Evolutionary conservation across 2,113 vertebrate species (phyloP).

Genomic region (Dolichotis patagonum): DNA sequence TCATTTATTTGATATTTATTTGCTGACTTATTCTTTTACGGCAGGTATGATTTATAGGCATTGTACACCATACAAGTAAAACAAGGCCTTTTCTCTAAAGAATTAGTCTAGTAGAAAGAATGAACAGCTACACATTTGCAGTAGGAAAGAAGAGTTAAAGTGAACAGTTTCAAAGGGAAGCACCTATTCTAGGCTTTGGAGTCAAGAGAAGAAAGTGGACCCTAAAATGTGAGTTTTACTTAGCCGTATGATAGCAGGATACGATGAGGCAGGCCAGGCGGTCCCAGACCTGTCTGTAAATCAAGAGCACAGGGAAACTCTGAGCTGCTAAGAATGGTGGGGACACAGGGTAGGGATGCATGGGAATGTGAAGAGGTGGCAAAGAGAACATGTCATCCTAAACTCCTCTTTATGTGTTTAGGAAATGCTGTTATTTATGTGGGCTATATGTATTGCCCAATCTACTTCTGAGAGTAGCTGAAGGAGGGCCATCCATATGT

Average conservation of each 20-base stretch:
- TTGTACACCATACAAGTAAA: not conserved
- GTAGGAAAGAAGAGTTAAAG: not conserved
- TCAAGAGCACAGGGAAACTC: not conserved
- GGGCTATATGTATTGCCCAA: not conserved
- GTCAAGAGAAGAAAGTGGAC: not conserved
- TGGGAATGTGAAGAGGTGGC: not conserved
- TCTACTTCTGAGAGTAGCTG: not conserved
- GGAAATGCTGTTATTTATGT: not conserved
- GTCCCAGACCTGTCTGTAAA: not conserved
- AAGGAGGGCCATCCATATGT: not conserved
- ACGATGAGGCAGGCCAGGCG: not conserved
- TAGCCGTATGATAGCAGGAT: not conserved
- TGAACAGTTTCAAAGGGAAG: not conserved
- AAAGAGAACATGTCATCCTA: not conserved
- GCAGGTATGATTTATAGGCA: not conserved
- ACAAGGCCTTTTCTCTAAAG: not conserved
- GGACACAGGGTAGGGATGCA: not conserved
- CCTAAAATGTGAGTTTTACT: not conserved
- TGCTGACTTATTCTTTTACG: not conserved
- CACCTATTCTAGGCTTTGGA: not conserved
- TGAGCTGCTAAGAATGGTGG: not conserved
- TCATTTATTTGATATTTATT: not conserved
- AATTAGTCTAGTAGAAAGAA: slow-evolving; percentile 2
- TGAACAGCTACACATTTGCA: not conserved
- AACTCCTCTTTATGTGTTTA: not conserved